phyloP scores from a whole-genome alignment of 2,113 vertebrate species.

The Rattus norvegicus region DNA sequence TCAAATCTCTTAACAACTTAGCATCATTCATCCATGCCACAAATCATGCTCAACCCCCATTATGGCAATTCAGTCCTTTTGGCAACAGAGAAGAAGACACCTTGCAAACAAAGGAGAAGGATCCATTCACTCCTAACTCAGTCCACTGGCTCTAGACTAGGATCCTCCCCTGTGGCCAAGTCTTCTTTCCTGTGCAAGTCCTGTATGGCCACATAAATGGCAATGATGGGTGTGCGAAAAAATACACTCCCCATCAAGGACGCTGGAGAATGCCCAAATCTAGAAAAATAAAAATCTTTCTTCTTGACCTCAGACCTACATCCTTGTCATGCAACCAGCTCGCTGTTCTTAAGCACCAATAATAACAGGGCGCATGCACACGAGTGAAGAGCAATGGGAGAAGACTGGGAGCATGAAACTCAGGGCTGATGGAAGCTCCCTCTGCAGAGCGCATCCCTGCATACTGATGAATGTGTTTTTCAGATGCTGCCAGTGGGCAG shows the following conservation, averaged over 20 bases:
- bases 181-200: slow-evolving; percentile 67
- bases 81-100: neutral
- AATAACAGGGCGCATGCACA: slow-evolving; percentile 31
- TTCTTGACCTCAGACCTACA: slow-evolving; percentile 72
- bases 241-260: neutral
- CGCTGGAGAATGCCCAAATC: slow-evolving; percentile 62
- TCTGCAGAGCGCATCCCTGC: slow-evolving; percentile 72
- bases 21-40: slow-evolving; percentile 39
- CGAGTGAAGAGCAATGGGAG: slow-evolving; percentile 75
- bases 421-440: slow-evolving; percentile 78
- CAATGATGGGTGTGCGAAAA: neutral
- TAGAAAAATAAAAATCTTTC: slow-evolving; percentile 57
- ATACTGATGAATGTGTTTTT: slow-evolving; percentile 87
- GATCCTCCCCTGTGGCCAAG: slow-evolving; percentile 46
- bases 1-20: slow-evolving; percentile 40
- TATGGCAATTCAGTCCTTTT: slow-evolving; percentile 56
- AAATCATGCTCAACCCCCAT: slow-evolving; percentile 56
- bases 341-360: slow-evolving; percentile 75
- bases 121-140: slow-evolving; percentile 29
- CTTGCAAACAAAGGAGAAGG: slow-evolving; percentile 68
- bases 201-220: neutral
- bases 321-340: slow-evolving; percentile 81
- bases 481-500: slow-evolving; percentile 82
- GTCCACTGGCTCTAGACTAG: slow-evolving; percentile 53
- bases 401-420: slow-evolving; percentile 76